phyloP scores from a whole-genome alignment of 2,888 invertebrate genomes.

The Ichneumon xanthorius region DNA sequence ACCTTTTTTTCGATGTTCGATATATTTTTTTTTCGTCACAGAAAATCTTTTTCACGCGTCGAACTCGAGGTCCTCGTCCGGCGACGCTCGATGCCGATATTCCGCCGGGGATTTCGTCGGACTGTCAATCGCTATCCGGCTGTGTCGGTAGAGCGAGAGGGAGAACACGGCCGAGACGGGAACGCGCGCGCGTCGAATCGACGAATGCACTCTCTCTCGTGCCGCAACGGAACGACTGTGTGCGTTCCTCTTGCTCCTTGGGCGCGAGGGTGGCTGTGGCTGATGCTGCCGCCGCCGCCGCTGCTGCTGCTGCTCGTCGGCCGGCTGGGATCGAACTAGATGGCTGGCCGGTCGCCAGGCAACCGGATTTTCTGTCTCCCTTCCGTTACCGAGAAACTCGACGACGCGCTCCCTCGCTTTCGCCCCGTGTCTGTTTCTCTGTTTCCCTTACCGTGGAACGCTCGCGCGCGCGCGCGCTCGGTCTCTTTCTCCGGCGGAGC shows the following conservation, averaged over 20 bases:
- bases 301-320: constrained; percentile 75
- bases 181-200: constrained; percentile 24
- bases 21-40: background rate
- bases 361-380: constrained; percentile 79
- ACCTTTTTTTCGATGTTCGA: background rate
- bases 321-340: constrained; percentile 84
- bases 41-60: background rate
- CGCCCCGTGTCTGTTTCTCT: constrained; percentile 32
- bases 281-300: constrained; percentile 68
- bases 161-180: background rate
- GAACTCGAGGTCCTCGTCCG: background rate
- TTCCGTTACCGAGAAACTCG: constrained; percentile 62
- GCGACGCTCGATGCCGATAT: constrained; percentile 17
- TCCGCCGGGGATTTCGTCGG: constrained; percentile 8
- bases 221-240: constrained; percentile 52
- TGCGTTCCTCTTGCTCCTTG: constrained; percentile 51
- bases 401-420: constrained; percentile 47
- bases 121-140: background rate
- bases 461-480: background rate
- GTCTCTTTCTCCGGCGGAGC: background rate
- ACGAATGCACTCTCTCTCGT: constrained; percentile 53
- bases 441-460: constrained; percentile 5
- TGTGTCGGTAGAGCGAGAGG: background rate
- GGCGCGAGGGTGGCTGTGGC: constrained; percentile 63
- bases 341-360: constrained; percentile 84